A percentile compares a stretch with the other conserved stretches of the same genome.
Conservation (phyloP, 92 coral and sea anemone genomes). For the Scolanthus callimorphus region DNA sequence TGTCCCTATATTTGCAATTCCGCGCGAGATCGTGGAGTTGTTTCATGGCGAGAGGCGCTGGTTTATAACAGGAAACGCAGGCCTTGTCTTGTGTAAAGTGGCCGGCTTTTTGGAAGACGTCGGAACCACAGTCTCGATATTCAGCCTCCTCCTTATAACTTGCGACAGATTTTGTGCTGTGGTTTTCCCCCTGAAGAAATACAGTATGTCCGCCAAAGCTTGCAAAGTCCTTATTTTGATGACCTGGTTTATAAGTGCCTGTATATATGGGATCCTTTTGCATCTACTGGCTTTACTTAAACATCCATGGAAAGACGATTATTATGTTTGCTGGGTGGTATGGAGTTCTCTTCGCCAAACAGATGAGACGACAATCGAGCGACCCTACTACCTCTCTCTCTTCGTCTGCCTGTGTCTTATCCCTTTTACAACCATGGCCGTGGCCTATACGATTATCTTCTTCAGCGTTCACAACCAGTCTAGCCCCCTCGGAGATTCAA, state of each 20-base stretch:
- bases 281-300: too few species aligned
- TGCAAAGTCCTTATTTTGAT: conserved; percentile 7
- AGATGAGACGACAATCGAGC: neutral
- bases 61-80: conserved; percentile 7
- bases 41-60: neutral
- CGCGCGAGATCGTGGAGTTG: neutral
- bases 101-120: conserved; percentile 14
- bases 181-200: conserved; percentile 22
- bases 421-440: conserved; percentile 10
- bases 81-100: conserved; percentile 8
- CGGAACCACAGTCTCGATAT: conserved; percentile 11
- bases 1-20: conserved; percentile 4
- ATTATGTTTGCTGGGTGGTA: too few species aligned
- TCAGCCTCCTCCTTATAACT: conserved; percentile 21
- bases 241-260: conserved; percentile 18
- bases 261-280: conserved; percentile 7
- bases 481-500: conserved; percentile 13
- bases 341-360: too few species aligned
- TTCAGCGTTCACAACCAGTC: conserved; percentile 19
- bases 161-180: conserved; percentile 26
- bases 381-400: neutral
- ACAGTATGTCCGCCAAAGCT: conserved; percentile 6
- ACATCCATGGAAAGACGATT: too few species aligned
- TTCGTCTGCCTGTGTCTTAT: conserved; percentile 2
- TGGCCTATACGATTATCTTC: conserved; percentile 17